Evolutionary conservation across 2,797 vertebrate species (phyloP), one percentile per base, ranked within the genome.

Genomic region (Glossophaga mutica): DNA sequence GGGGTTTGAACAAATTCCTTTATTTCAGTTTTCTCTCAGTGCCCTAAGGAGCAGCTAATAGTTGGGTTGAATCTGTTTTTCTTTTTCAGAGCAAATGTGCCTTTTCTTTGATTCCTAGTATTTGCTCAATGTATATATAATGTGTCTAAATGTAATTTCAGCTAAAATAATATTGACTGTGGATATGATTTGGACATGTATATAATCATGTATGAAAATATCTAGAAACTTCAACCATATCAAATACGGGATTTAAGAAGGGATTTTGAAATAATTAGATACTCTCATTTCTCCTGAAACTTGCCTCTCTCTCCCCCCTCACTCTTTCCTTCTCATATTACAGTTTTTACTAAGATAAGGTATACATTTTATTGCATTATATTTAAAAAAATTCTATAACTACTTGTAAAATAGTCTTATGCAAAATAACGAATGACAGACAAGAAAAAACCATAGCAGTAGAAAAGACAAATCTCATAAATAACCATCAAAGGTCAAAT

Each of bases 401-500:
- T 74, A 77, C 26, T 62, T 87, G 95, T 83, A 68, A 79, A 93
- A 82, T 73, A 89, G 70, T 67, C 4, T 55, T 57, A 77, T 71
- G 67, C 46, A 82, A 81, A 93, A 83, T 74, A 94, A n/a, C 22
- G 88, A 85, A 88, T 87, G 87, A 87, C 29, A 57, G 57, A 73
- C 9, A 82, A 68, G 50, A 37, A 48, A 92, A 90, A 78, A 34
- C 57, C 12, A 71, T 12, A 59, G 73, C 46, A 79, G 32, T 12
- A 90, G n/a, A 85, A 90, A 90, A 74, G 52, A 77, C 37, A 94
- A 81, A 87, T 76, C 48, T 95, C 34, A 84, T 86, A 88, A 85
- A 95, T 88, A 94, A 95, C 77, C 76, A 93, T 34, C 67, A 91
- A 96, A 96, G 82, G 44, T 96, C 57, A 93, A 91, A 91, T 62